A percentile compares a stretch with the other conserved stretches of the same genome.
Evolutionary conservation across 2,113 vertebrate genomes (phyloP).

Genomic region (Mirza zaza): DNA sequence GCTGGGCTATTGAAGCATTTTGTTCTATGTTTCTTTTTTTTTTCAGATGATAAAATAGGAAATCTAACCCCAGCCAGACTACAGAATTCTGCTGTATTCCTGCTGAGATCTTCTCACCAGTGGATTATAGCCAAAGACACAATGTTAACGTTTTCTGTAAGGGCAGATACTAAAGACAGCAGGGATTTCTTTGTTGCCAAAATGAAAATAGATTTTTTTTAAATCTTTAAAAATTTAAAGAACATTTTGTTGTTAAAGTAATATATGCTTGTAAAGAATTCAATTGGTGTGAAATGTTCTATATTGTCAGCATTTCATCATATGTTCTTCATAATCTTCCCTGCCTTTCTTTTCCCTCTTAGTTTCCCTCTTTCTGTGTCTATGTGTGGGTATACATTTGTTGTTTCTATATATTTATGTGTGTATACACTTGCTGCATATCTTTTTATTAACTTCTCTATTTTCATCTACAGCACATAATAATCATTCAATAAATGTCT

Average conservation of each 20-base stretch:
- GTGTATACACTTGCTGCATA: background rate
- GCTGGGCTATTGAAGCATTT: conserved; percentile 25
- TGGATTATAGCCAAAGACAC: conserved; percentile 44
- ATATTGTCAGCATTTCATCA: background rate
- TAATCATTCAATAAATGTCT: background rate
- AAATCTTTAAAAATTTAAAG: background rate
- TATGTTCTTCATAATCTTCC: background rate
- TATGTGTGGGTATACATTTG: background rate
- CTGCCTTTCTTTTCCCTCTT: background rate
- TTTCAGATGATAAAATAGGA: conserved; percentile 61
- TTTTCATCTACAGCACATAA: background rate
- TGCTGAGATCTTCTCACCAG: conserved; percentile 60
- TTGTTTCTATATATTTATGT: background rate
- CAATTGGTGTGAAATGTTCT: background rate
- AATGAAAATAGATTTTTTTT: conserved; percentile 47
- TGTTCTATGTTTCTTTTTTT: conserved; percentile 20
- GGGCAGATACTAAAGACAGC: conserved; percentile 29
- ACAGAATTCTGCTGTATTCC: conserved; percentile 35
- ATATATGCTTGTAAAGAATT: background rate
- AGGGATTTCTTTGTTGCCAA: conserved; percentile 47
- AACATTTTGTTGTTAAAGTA: background rate
- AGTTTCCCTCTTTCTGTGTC: background rate
- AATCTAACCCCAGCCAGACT: conserved; percentile 33
- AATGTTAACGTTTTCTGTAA: conserved; percentile 43
- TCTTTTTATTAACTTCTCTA: background rate